Base-by-base conservation (phyloP, 30 jellyfish, hydroid and myxozoan genomes). In the Catostylus mosaicus region DNA sequence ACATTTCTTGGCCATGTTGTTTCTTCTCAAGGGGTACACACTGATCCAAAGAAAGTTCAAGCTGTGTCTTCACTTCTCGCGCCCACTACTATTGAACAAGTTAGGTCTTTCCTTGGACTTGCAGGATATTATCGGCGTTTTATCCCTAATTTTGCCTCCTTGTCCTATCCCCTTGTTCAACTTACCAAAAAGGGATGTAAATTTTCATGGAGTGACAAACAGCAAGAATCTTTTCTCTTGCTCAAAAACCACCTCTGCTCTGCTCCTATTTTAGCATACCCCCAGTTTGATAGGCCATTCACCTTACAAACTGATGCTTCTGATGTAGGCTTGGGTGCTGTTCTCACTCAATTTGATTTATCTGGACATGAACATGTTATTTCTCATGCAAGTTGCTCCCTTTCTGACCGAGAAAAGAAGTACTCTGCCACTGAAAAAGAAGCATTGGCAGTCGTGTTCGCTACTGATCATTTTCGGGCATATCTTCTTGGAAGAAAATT, bases 361-460 rank as follows among this genome's bases (percentile, higher is more conserved):
- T 36, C 38, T 24, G 89, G 89, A 19, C 32, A 43, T 22, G 89
- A 85, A 35, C 84, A 59, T 54, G 83, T 50, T 11, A 61, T 73
- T 64, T 36, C 78, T 20, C 45, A 73, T 62, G 76, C 76, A 56
- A 85, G 95, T 38, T 62, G 84, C 1, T n/a, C 83, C 33, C 63
- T 85, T 5, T 3, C 88, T 16, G 72, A 74, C 27, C 69, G 77
- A 2, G 89, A 85, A 60, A 54, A 61, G 38, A n/a, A 64, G 22
- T 85, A 73, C 57, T 85, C 86, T 43, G 95, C 84, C 18, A 86
- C 93, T 37, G 81, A 72, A 65, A 76, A 86, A 77, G 93, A 77
- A 52, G 77, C 73, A 24, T 52, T 86, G 36, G 96, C 87, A 51
- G 73, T 86, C 1, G 73, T 86, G 34, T 47, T 52, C 8, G 96